These are phyloP conservation scores for Hylaea fasciaria DNA, from an alignment of 2,888 invertebrate genomes.

Conservation along the genomic window DNA sequence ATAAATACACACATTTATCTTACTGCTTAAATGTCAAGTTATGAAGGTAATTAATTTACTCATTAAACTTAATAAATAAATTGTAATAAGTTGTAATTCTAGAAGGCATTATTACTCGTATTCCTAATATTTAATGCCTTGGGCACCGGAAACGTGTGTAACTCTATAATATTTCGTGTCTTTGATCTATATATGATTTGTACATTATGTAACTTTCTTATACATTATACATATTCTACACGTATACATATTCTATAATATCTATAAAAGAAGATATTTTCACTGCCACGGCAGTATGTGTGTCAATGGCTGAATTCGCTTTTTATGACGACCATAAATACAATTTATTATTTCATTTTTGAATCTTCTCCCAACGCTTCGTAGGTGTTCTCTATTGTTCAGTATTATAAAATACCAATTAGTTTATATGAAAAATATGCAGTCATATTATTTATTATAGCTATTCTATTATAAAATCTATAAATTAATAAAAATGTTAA, in stretches of 20 bases:
- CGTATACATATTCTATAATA: slow-evolving; percentile 17
- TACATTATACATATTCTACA: slow-evolving; percentile 4
- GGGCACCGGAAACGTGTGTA: no score
- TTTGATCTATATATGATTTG: no score
- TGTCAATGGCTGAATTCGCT: slow-evolving; percentile 69
- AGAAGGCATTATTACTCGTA: no score
- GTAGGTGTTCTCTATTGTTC: slow-evolving; percentile 8
- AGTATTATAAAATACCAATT: slow-evolving; percentile 3
- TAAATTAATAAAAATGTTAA: background rate
- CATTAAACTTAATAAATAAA: no score
- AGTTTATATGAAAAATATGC: background rate
- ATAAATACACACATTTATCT: no score
- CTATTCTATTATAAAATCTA: background rate
- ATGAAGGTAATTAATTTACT: no score
- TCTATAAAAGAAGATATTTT: slow-evolving; percentile 43
- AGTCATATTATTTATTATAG: background rate
- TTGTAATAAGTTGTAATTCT: no score
- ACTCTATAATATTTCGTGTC: no score
- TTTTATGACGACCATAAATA: slow-evolving; percentile 70
- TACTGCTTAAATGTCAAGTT: no score
- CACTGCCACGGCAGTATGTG: slow-evolving; percentile 52
- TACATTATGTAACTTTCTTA: no score
- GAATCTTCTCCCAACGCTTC: slow-evolving; percentile 33
- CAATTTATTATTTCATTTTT: slow-evolving; percentile 46
- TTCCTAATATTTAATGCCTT: no score